Evolutionary conservation across 2,888 invertebrate genomes (phyloP).

Genomic region (Cactoblastis cactorum): DNA sequence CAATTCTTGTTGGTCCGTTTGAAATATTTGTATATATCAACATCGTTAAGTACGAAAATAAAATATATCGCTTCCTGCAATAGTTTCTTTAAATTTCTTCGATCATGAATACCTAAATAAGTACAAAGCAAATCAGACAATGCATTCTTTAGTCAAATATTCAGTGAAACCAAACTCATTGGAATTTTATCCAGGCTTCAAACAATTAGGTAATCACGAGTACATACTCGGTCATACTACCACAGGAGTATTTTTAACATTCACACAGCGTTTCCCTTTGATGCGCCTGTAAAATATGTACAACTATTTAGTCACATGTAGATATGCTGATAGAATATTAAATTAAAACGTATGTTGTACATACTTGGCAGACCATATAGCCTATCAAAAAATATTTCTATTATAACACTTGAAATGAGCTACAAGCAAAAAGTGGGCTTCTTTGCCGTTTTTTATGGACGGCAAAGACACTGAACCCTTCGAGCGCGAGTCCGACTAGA

Average conservation of each 20-base stretch:
- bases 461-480: no score
- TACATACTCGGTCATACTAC: constrained; percentile 17
- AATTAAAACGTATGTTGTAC: not conserved
- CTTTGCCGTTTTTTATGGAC: no score
- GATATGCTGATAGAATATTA: not conserved
- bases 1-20: not conserved
- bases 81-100: not conserved
- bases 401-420: no score
- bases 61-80: not conserved
- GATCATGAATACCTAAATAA: constrained; percentile 3
- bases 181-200: constrained; percentile 35
- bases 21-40: not conserved
- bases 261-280: constrained; percentile 42
- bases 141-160: constrained; percentile 11
- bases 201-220: constrained; percentile 32
- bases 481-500: no score
- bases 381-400: no score
- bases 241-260: constrained; percentile 33
- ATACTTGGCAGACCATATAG: no score
- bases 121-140: not conserved
- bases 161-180: constrained; percentile 27
- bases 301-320: constrained; percentile 26
- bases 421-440: no score
- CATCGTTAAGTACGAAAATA: not conserved
- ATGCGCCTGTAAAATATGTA: constrained; percentile 47